phyloP scores from a whole-genome alignment of 2,113 vertebrate genomes.

The Lipotes vexillifer region DNA sequence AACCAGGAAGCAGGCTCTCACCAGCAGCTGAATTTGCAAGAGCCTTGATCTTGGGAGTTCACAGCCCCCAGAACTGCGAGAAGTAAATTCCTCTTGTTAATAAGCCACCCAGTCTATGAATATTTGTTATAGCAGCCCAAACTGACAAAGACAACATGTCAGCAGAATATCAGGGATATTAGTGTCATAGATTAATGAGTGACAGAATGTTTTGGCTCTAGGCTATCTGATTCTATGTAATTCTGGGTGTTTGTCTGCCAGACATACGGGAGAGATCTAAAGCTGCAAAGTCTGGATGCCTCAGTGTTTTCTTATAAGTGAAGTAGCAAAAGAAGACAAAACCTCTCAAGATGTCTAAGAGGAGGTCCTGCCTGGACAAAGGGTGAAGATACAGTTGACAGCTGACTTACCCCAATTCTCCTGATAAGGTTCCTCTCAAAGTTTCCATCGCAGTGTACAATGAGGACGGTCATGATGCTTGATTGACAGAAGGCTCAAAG shows the following conservation, averaged over 20 bases:
- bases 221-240: not conserved
- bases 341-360: not conserved
- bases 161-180: not conserved
- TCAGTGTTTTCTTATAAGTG: not conserved
- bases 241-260: not conserved
- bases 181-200: not conserved
- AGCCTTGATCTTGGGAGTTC: not conserved
- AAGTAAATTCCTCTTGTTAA: not conserved
- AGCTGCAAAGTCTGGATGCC: not conserved
- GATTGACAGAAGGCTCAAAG: not conserved
- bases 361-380: not conserved
- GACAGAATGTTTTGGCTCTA: not conserved
- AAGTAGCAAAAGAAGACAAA: not conserved
- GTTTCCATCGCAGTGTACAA: not conserved
- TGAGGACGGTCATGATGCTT: rapidly evolving
- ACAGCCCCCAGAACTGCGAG: not conserved
- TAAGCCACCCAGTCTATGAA: not conserved
- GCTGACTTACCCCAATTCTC: not conserved
- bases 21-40: not conserved
- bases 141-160: not conserved
- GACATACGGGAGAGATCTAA: not conserved
- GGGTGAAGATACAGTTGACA: not conserved
- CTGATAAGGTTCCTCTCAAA: not conserved
- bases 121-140: not conserved
- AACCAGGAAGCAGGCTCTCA: not conserved